Evolutionary conservation across 2,113 vertebrate genomes (phyloP).

Genomic region (Aspidoscelis tigris): DNA sequence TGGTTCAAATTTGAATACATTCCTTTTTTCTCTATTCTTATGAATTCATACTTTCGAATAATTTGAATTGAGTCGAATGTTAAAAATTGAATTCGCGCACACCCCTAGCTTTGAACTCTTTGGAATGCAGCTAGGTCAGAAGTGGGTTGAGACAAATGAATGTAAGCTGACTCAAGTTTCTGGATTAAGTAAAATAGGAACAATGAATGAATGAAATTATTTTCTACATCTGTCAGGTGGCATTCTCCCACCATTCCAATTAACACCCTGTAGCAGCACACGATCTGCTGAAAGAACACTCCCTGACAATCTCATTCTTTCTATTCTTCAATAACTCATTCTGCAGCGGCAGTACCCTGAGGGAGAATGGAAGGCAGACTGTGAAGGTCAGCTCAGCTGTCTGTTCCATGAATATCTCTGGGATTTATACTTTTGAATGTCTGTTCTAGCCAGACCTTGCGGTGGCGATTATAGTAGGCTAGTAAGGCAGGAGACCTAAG

Average conservation of each 20-base stretch:
- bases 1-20: too few relatives aligned
- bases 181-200: neutral
- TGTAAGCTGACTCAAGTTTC: neutral
- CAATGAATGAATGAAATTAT: neutral
- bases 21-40: too few relatives aligned
- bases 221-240: neutral
- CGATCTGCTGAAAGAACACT: neutral
- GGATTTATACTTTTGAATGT: conserved; percentile 14
- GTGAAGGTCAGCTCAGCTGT: conserved; percentile 12
- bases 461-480: neutral
- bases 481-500: neutral
- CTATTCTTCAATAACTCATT: conserved; percentile 3
- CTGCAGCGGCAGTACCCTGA: neutral
- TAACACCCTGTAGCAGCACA: neutral
- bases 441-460: neutral
- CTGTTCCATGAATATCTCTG: conserved; percentile 7
- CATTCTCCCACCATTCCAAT: neutral
- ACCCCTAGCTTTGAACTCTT: neutral
- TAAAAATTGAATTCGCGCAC: too few relatives aligned
- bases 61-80: too few relatives aligned
- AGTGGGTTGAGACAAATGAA: neutral
- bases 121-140: neutral
- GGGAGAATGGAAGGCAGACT: conserved; percentile 3
- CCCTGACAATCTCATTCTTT: neutral
- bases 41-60: too few relatives aligned